phyloP scores from a whole-genome alignment of 1,140 invertebrate genomes.

The Cydia strobilella region DNA sequence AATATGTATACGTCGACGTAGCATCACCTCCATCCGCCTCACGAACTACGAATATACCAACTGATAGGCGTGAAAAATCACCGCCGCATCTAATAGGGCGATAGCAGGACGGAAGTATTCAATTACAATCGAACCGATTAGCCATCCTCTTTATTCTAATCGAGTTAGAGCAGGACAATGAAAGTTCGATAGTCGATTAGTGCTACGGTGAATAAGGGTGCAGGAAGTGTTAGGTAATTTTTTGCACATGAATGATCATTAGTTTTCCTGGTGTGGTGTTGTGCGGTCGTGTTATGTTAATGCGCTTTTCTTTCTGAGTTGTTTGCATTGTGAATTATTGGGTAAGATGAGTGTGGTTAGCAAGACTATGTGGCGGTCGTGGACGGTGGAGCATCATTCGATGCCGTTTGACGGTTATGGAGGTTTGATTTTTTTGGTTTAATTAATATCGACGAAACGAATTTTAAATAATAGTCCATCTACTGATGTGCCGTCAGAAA shows the following conservation, averaged over 20 bases:
- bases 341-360: slow-evolving; percentile 41
- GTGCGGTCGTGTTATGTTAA: slow-evolving; percentile 24
- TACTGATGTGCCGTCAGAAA: too few relatives aligned
- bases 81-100: slow-evolving; percentile 25
- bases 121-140: slow-evolving; percentile 16
- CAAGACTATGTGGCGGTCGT: slow-evolving; percentile 26
- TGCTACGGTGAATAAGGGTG: slow-evolving; percentile 10
- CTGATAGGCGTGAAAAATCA: slow-evolving; percentile 20
- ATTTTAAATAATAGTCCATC: too few relatives aligned
- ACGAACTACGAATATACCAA: neutral
- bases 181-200: slow-evolving; percentile 22
- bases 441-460: neutral
- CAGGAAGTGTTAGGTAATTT: slow-evolving; percentile 40
- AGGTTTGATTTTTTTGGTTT: neutral
- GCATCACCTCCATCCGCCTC: neutral
- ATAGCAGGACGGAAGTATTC: slow-evolving; percentile 21
- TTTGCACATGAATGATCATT: slow-evolving; percentile 47
- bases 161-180: neutral
- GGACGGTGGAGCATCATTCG: slow-evolving; percentile 3
- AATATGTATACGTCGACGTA: neutral
- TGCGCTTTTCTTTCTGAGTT: slow-evolving; percentile 20
- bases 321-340: neutral
- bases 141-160: slow-evolving; percentile 23
- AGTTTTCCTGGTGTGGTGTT: slow-evolving; percentile 38
- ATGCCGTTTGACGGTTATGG: slow-evolving; percentile 20